Percentiles rank a stretch among this genome's conserved stretches.
Conservation (phyloP, 2,797 vertebrate genomes). For the Lacerta agilis region DNA sequence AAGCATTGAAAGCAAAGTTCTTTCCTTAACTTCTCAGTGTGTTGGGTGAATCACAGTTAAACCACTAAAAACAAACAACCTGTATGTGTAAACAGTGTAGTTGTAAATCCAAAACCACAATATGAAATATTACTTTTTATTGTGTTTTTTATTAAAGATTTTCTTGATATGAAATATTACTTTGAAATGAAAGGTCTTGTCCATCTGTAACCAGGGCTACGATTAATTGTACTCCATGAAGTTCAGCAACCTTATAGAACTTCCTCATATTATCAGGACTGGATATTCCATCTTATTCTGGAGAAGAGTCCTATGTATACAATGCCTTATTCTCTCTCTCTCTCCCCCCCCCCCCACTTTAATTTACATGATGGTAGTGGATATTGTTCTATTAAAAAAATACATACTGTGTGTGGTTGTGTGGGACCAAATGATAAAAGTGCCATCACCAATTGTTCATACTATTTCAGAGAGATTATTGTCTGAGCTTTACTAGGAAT, state of each 20-base stretch:
- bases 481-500: background rate
- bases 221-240: background rate
- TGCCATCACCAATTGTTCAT: background rate
- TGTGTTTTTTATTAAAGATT: too few relatives aligned
- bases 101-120: background rate
- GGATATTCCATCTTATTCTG: background rate
- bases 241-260: background rate
- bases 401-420: background rate
- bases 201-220: background rate
- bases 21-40: background rate
- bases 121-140: background rate
- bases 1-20: background rate
- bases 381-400: conserved; percentile 7
- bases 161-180: background rate
- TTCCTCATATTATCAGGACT: background rate
- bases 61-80: background rate
- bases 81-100: background rate
- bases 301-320: background rate
- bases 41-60: background rate
- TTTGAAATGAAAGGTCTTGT: background rate
- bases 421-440: background rate
- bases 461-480: background rate
- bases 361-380: background rate
- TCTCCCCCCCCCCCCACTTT: too few relatives aligned
- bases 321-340: background rate